Evolutionary conservation across 2,113 vertebrate genomes (phyloP), one percentile per base, ranked within the genome.

Genomic region (Etia nguti): DNA sequence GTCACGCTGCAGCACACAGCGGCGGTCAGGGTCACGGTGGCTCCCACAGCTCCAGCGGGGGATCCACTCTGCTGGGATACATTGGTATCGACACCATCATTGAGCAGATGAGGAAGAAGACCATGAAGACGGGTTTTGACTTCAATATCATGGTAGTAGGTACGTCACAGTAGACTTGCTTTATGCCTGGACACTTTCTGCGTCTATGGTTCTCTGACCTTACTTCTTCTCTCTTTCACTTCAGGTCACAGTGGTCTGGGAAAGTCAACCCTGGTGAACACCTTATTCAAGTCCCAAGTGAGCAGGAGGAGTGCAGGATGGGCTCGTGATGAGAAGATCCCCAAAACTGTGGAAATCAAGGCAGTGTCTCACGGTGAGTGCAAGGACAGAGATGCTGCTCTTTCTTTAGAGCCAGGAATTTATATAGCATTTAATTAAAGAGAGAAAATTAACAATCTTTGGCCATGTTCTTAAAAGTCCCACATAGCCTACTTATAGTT

Each of bases 61-160:
- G 97, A 81, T 97, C 96, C 24, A 90, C 95, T 31, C 92, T 99
- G 90, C 95, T 99, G 93, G 98, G 98, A 38, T 99, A 99, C 93
- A 97, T 99, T 0, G 98, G 98, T 10, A 99, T 99, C 0, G 98
- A 99, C 95, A 98, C 98, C 90, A 99, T 99, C 92, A 99, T 99
- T 1, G 98, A 99, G 92, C 98, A 99, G 94, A 99, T 99, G 98
- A 97, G 98, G 80, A 98, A 97, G 97, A 99, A 99, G 93, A 99
- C 98, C 46, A 99, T 99, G 98, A 99, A 99, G 97, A 97, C 98
- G 0, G 98, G 98, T n/a, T 99, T 99, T 0, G 98, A 99, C 94
- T 99, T 99, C 94, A 99, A 99, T 93, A 97, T 99, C 96, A 99
- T 99, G 98, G 97, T 98, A 54, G 98, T 99, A 12, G 98, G 98